Evolutionary conservation across 2,888 invertebrate species (phyloP), one percentile per base, ranked within the genome.

Genomic region (Chrysodeixis includens): DNA sequence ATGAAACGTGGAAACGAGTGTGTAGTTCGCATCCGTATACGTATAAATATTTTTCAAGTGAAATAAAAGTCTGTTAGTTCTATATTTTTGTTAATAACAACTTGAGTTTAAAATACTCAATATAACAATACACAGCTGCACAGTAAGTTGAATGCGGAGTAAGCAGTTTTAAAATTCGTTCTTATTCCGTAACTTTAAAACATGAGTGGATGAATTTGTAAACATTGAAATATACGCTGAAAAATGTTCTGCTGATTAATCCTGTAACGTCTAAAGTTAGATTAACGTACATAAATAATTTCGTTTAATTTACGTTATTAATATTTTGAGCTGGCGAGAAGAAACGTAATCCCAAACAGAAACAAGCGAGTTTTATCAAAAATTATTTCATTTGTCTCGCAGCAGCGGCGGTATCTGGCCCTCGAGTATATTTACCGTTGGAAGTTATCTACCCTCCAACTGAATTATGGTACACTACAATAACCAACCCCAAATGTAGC

Each of bases 381-480:
- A 81, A 83, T 82, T 71, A 82, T 83, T 84, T 79, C 71, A 81
- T 81, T 78, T 78, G 76, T 81, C 73, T 71, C 60, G 70, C 71
- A 80, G 73, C 72, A 73, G 62, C 49, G 77, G 66, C 78, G 72
- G 77, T 81, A 79, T 78, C 83, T 80, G 77, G 74, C 85, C 86
- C 84, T 82, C 74, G 83, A 83, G 83, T 83, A 83, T 85, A 74
- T 78, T 85, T 86, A 82, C 82, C 71, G 73, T 71, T 78, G 78
- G 77, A 82, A 84, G 81, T 84, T 86, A 87, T 86, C 85, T 86
- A 81, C 85, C 83, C 85, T 83, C 75, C 75, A 76, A 77, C 81
- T 83, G 86, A 88, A 85, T 87, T 88, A 88, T 86, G 81, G 84
- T 82, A 75, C 70, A 78, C 74, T 78, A 87, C 84, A 86, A 85